Evolutionary conservation across 2,113 vertebrate genomes (phyloP), one percentile per base, ranked within the genome.

Genomic region (Equus quagga): DNA sequence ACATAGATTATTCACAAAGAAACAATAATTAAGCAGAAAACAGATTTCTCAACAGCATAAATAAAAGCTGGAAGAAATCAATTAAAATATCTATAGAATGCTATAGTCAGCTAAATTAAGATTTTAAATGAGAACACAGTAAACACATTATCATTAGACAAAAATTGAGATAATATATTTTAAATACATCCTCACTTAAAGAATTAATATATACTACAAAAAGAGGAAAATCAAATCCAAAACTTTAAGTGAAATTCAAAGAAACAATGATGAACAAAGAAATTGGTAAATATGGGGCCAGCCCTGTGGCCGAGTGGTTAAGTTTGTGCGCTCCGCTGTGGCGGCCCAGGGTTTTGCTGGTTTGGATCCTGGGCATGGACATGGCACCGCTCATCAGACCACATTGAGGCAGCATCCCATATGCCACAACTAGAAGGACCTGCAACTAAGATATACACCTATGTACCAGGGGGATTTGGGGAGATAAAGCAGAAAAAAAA

Each of bases 201-300:
- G 23, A 44, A 65, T 54, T 85, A 65, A n/a, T 54, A 89, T 23
- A 23, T 64, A 41, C 65, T 24, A 81, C n/a, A 87, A 51, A 80
- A 92, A 88, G 3, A 46, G 41, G 33, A 94, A 94, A 88, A 87
- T 56, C 26, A 89, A 81, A 73, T 33, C 33, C n/a, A 94, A 82
- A 89, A 83, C 31, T 58, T 94, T 58, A 33, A 80, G 12, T 36
- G 31, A 62, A 73, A 89, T 64, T 54, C 49, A 88, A 76, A 86
- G 54, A 24, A 82, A 82, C 56, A 58, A 56, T 75, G 15, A 89
- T 33, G 44, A 33, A 60, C 51, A 64, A 81, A 80, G 75, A 81
- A 88, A 60, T 46, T 51, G 64, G 23, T 60, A 51, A 80, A 62
- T 44, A 54, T 54, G 31, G 36, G 36, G 36, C 36, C 36, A 41